Evolutionary conservation across 2,113 vertebrate species (phyloP), one percentile per base, ranked within the genome.

Genomic region (Setophaga coronata): DNA sequence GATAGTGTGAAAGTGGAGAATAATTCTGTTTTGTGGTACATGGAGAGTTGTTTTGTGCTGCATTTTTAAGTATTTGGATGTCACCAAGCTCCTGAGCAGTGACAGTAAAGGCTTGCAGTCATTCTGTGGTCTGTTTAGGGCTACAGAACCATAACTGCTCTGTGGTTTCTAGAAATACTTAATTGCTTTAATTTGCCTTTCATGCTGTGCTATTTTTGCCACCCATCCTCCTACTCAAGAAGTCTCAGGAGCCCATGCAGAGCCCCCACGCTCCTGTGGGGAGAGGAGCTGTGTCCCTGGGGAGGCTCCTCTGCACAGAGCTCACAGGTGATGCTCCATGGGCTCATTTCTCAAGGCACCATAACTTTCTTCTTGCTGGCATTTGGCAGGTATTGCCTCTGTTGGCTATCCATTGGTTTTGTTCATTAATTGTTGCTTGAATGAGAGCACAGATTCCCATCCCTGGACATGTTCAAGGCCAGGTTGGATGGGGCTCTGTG

Each of bases 231-330:
- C 58, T 62, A 2, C 31, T 76, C 16, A 9, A 57, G 71, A 23
- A 73, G 56, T 14, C 40, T 42, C 56, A 9, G 7, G 64, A 56
- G 10, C 20, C 1, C 0, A 3, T 33, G 38, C 21, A 0, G 28
- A 67, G 71, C 42, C 25, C 24, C 40, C 28, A 1, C 0, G 0
- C 21, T 56, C 29, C 54, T 29, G 51, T 0, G 0, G n/a, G 33
- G 12, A 43, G 70, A 6, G 12, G 57, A 51, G 60, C 74, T 23
- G 36, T 31, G 24, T 57, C 69, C 40, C 56, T 28, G 47, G 43
- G 36, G 71, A 65, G 21, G 53, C 29, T 89, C 2, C 53, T 38
- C 38, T 45, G 13, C 2, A 1, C 70, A 23, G 24, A 57, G 66
- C 78, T 71, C 20, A 2, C 19, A 6, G 33, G n/a, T 4, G n/a